Evolutionary conservation across 2,888 invertebrate genomes (phyloP), one percentile per base, ranked within the genome.

Genomic region (Aproaerema taeniolella): DNA sequence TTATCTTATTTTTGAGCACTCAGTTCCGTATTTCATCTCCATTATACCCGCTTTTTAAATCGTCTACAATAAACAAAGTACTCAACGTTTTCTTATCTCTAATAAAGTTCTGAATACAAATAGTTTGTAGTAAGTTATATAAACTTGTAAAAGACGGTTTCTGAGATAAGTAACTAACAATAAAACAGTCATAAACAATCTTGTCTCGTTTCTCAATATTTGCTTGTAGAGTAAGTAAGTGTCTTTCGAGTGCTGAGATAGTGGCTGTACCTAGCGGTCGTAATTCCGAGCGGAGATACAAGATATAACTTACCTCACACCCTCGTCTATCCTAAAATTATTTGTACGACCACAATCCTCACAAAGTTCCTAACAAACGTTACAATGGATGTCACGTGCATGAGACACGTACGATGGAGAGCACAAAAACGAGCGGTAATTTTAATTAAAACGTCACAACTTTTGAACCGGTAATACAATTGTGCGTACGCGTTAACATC

Each of bases 381-480:
- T 66, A 66, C 62, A 62, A 73, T 72, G 67, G 50, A 59, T 63
- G 69, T 78, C 75, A 76, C 72, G 68, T 67, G 64, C 68, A 60
- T 52, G 61, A 58, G 58, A 68, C 72, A 70, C 66, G 71, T 67
- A 66, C 63, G 57, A 59, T 58, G 62, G 55, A 59, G 53, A 57
- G 66, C 65, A 66, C 66, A 69, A 72, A 68, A 74, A 70, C 67
- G 59, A 70, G 66, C 67, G 64, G 60, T 75, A 69, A 79, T 75
- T 79, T 81, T 73, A 80, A 82, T 81, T 78, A 76, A 80, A 81
- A 72, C 64, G 68, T 72, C 77, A 66, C 67, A 77, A 75, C 75
- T 79, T 79, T 68, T 71, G 59, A 57, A 62, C 61, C 56, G 59
- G 53, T 59, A 55, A 64, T 61, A 62, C 53, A 58, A 62, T 63